A percentile compares a stretch with the other conserved stretches of the same genome.
Conservation (phyloP, 37 sponge, comb jelly and placozoan genomes). For the Ephydatia muelleri region DNA sequence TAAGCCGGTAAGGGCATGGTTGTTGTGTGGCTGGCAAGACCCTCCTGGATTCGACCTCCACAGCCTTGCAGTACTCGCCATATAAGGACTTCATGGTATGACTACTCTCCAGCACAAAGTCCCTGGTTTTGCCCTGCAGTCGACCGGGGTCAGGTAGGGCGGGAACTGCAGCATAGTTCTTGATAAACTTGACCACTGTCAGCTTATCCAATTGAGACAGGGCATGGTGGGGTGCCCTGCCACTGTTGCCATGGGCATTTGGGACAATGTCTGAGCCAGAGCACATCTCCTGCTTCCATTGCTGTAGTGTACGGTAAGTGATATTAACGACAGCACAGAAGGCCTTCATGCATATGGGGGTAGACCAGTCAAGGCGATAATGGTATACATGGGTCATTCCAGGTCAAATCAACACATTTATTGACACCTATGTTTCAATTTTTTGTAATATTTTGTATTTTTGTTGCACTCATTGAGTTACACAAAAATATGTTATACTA, state of each 20-base stretch:
- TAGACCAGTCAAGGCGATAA: conserved; percentile 1
- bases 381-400: neutral
- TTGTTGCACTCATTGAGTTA: too few species aligned
- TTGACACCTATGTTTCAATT: too few species aligned
- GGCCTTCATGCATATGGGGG: neutral
- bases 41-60: neutral
- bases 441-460: too few species aligned
- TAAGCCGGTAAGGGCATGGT: neutral
- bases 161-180: neutral
- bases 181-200: neutral
- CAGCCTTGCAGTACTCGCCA: neutral
- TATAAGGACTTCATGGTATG: neutral
- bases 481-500: too few species aligned
- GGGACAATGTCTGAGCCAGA: neutral
- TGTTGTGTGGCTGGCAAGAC: neutral
- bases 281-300: neutral
- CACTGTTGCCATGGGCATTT: neutral
- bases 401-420: too few species aligned
- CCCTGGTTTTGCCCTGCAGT: neutral
- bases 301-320: neutral
- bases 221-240: neutral
- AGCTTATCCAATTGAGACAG: neutral
- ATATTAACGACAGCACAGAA: neutral
- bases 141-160: neutral
- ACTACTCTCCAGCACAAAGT: neutral